Conservation (phyloP, 1,140 invertebrate species). For the Dinoponera quadriceps region DNA sequence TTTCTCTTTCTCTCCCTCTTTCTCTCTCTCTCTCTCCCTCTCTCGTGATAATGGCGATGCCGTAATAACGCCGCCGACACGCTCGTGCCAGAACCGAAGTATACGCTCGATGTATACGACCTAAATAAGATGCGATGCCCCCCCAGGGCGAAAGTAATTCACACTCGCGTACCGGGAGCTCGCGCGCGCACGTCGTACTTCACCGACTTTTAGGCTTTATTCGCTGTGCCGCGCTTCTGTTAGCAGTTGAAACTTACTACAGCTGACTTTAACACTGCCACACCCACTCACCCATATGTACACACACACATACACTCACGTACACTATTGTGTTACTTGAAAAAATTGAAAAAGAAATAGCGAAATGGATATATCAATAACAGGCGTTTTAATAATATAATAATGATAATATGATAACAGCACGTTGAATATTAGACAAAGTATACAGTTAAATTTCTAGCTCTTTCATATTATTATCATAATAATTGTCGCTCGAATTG, state of each 20-base stretch:
- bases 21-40: constrained; percentile 25
- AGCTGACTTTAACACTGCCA: constrained; percentile 31
- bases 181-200: constrained; percentile 38
- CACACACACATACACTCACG: constrained; percentile 14
- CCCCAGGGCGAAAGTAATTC: constrained; percentile 85
- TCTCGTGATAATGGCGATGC: constrained; percentile 66
- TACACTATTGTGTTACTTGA: neutral
- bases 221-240: constrained; percentile 11
- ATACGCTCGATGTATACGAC: constrained; percentile 84
- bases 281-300: constrained; percentile 23
- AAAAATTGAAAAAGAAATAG: neutral
- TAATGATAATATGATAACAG: neutral
- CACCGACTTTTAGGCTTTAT: constrained; percentile 51
- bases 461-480: neutral
- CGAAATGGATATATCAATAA: neutral
- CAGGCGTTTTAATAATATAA: neutral
- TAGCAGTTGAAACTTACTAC: constrained; percentile 39
- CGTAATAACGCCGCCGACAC: constrained; percentile 73
- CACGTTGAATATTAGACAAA: neutral
- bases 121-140: constrained; percentile 86
- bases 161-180: constrained; percentile 69
- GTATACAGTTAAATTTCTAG: neutral
- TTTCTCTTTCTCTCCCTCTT: constrained; percentile 15
- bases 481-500: neutral
- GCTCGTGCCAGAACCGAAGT: constrained; percentile 75